Base-by-base conservation (phyloP, 2,113 vertebrate species). In the Phoenicopterus ruber region DNA sequence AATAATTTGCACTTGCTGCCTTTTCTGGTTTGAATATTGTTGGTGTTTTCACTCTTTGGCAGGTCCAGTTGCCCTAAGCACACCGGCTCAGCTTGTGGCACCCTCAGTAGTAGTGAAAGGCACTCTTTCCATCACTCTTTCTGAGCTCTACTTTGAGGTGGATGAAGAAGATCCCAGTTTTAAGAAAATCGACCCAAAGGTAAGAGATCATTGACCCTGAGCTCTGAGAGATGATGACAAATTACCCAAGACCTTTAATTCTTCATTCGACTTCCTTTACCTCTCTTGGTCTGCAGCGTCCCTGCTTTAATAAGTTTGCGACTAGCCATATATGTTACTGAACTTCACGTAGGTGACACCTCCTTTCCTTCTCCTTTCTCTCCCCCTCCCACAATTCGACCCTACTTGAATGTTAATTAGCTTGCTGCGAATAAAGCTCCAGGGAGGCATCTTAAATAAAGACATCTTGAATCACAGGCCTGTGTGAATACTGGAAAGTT, bases 101-200 rank as follows among this genome's bases (percentile, higher is more conserved):
- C 99, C 99, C 79, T 99, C 99, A 3, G 97, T 96, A 28, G 98
- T 99, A 74, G 98, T 99, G 96, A 99, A 98, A 97, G 99, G 99
- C 78, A 99, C 99, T 58, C 98, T 99, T 97, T 99, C 99, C 94
- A 98, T 99, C 98, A 99, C 99, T 84, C 97, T 98, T 94, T 99
- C 99, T 50, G 99, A 99, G 97, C 98, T 99, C 94, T 99, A 99
- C 98, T 99, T 99, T 94, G 99, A 99, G 97, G 99, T 99, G 97
- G 99, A 99, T 94, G 99, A 99, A 97, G 99, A 99, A 84, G 99
- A 99, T 82, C 97, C 98, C 61, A 97, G 97, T 98, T 99, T 99
- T 98, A 99, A 98, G 98, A 98, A 98, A 98, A 98, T 99, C 87
- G 99, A 99, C 97, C 98, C 99, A 9, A 99, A 99, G 99, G 99